Evolutionary conservation across 2,888 invertebrate species (phyloP).

Genomic region (Drosophila mayaguana): DNA sequence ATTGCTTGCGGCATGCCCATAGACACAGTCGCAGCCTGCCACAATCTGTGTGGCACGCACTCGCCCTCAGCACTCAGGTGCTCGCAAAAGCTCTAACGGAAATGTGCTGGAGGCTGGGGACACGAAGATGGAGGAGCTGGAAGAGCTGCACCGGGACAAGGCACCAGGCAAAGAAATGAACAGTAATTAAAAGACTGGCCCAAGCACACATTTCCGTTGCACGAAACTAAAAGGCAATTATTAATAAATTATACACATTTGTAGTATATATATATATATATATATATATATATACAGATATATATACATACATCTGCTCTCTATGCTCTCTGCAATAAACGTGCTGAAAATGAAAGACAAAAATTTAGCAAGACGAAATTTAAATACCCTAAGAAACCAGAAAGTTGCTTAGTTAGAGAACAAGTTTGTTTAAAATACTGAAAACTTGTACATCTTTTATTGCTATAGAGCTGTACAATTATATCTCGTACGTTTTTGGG

Average conservation of each 20-base stretch:
- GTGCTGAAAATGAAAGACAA: not conserved
- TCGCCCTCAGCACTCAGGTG: not conserved
- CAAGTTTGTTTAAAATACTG: too few species aligned
- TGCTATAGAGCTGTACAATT: too few species aligned
- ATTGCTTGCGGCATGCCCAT: slow-evolving; percentile 17
- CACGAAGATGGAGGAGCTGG: not conserved
- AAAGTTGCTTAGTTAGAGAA: not conserved
- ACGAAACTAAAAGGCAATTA: slow-evolving; percentile 8
- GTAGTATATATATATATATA: not conserved
- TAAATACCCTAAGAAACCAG: not conserved
- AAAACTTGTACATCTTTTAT: too few species aligned
- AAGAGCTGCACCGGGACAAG: not conserved
- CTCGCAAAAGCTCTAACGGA: not conserved
- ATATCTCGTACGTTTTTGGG: too few species aligned
- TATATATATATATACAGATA: too few species aligned
- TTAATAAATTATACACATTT: slow-evolving; percentile 11
- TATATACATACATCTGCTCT: too few species aligned
- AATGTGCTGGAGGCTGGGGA: not conserved
- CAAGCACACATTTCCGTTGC: not conserved
- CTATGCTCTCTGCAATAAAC: too few species aligned
- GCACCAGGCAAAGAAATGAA: slow-evolving; percentile 3
- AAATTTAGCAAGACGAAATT: not conserved
- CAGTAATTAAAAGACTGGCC: slow-evolving; percentile 24
- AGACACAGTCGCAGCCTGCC: not conserved
- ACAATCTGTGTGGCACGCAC: not conserved